phyloP scores from a whole-genome alignment of 2,113 vertebrate genomes.

The Mobula hypostoma region DNA sequence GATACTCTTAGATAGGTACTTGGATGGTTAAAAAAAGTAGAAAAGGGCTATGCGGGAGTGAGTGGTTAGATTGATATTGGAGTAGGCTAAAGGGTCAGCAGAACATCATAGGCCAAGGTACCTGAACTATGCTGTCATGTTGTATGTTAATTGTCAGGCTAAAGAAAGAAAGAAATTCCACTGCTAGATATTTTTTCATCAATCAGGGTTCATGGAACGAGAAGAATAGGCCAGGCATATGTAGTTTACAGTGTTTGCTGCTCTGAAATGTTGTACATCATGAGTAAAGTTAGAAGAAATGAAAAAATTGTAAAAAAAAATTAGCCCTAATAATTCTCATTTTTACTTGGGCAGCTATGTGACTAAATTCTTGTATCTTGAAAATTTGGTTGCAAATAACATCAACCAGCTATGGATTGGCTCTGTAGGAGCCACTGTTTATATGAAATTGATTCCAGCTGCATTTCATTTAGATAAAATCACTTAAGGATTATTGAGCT shows the following conservation, averaged over 20 bases:
- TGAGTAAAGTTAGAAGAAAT: neutral
- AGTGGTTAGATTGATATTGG: no score
- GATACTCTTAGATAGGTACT: no score
- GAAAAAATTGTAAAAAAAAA: neutral
- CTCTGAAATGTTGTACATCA: neutral
- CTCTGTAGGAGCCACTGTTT: neutral
- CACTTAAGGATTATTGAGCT: neutral
- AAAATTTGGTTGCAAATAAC: neutral
- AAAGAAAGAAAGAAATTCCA: neutral
- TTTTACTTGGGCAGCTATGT: neutral
- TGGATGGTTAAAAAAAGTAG: no score
- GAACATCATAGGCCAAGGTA: no score
- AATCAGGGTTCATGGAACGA: neutral
- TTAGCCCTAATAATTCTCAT: neutral
- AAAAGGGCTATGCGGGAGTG: no score
- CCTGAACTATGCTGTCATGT: no score
- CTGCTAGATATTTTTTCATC: neutral
- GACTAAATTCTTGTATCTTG: neutral
- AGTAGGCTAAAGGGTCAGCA: no score
- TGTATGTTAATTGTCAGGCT: neutral
- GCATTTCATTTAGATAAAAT: constrained; percentile 6
- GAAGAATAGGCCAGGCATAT: neutral
- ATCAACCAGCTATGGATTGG: neutral
- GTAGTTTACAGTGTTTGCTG: neutral
- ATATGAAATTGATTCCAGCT: neutral